These are phyloP conservation scores for Ctenochaetus hawaiiensis DNA, from an alignment of 2,797 vertebrate species.

Conservation along the genomic window DNA sequence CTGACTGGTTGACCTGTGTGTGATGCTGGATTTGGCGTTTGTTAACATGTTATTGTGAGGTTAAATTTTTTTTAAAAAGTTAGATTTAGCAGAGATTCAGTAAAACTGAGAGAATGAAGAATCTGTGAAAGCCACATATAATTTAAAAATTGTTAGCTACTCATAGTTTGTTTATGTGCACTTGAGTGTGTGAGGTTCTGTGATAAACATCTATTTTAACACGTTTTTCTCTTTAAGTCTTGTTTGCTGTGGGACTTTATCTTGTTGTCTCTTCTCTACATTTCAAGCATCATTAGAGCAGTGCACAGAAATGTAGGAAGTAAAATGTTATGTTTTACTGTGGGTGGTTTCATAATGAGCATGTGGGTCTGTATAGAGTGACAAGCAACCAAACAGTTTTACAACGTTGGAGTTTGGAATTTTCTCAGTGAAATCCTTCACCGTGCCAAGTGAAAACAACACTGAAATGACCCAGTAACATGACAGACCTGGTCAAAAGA, in stretches of 20 bases:
- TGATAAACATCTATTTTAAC: background rate
- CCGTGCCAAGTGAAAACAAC: constrained; percentile 11
- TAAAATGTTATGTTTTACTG: background rate
- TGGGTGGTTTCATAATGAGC: constrained; percentile 20
- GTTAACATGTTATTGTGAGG: background rate
- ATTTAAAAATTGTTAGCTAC: background rate
- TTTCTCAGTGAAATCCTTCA: background rate
- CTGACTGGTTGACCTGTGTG: background rate
- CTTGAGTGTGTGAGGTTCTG: background rate
- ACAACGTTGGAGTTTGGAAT: background rate
- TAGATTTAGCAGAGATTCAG: no score
- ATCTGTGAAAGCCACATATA: background rate
- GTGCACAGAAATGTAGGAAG: background rate
- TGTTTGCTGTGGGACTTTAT: background rate
- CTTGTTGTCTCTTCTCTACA: background rate
- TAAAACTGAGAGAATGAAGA: background rate
- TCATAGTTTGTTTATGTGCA: background rate
- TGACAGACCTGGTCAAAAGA: constrained; percentile 16
- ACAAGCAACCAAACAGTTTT: background rate
- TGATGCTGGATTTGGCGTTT: background rate
- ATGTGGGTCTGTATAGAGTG: constrained; percentile 8
- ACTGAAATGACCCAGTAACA: constrained; percentile 20
- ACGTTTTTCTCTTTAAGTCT: background rate
- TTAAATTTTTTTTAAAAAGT: background rate
- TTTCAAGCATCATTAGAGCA: background rate